Percentiles rank a stretch among this genome's conserved stretches.
Evolutionary conservation across 2,797 vertebrate species (phyloP).

Genomic region (Hippocampus kuda): DNA sequence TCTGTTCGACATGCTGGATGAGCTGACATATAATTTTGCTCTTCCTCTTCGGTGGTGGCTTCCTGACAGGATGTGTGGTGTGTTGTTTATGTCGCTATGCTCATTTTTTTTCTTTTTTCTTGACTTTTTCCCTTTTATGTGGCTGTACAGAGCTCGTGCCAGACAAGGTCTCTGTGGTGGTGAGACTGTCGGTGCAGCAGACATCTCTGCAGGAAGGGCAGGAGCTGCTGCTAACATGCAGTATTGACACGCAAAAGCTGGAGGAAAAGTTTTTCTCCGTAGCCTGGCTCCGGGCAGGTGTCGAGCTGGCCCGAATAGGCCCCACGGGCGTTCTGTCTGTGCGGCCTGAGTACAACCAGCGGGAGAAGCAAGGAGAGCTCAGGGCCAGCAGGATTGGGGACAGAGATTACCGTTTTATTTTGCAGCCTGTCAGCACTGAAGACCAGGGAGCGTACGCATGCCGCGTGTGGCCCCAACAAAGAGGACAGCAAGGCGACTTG

Average conservation of each 20-base stretch:
- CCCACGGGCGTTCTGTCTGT: slow-evolving; percentile 62
- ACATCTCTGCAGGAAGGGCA: slow-evolving; percentile 58
- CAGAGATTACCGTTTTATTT: slow-evolving; percentile 58
- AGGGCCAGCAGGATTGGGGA: slow-evolving; percentile 51
- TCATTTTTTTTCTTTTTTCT: background rate
- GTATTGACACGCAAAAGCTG: slow-evolving; percentile 37
- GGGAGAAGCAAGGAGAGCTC: slow-evolving; percentile 60
- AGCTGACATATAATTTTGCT: background rate
- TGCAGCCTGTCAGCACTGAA: slow-evolving; percentile 53
- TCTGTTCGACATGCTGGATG: background rate
- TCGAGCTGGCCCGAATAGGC: slow-evolving; percentile 59
- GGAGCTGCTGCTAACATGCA: slow-evolving; percentile 62
- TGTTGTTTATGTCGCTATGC: slow-evolving; percentile 1
- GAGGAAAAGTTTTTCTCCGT: slow-evolving; percentile 56
- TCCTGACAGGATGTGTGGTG: slow-evolving; percentile 19
- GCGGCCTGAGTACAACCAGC: slow-evolving; percentile 36
- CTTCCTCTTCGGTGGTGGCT: background rate
- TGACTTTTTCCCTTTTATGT: background rate
- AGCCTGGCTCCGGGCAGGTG: slow-evolving; percentile 57
- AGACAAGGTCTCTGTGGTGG: slow-evolving; percentile 46
- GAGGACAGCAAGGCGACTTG: slow-evolving; percentile 34
- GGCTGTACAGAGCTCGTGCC: slow-evolving; percentile 28
- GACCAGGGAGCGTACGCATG: slow-evolving; percentile 74
- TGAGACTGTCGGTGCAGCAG: slow-evolving; percentile 42
- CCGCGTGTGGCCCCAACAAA: slow-evolving; percentile 56